Conservation (phyloP, 2,113 vertebrate genomes). For the Halcyon senegalensis region DNA sequence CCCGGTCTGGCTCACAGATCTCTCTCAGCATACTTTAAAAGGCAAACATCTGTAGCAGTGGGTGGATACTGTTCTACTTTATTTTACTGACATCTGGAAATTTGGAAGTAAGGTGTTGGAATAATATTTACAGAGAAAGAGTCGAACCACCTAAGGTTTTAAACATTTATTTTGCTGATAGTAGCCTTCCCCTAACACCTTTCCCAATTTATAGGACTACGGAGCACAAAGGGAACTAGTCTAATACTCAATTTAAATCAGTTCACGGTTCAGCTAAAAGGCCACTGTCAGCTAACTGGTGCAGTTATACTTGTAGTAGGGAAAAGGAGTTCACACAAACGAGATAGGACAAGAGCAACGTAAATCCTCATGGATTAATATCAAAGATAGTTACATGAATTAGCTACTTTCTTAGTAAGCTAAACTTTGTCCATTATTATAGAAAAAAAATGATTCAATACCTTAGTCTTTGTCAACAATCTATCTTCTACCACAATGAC, state of each 20-base stretch:
- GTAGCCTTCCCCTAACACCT: neutral
- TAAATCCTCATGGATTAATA: neutral
- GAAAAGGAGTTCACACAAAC: neutral
- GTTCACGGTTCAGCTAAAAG: slow-evolving; percentile 12
- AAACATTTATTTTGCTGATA: neutral
- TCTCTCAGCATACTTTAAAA: neutral
- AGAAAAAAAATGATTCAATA: neutral
- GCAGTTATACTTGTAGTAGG: neutral
- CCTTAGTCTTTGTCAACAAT: neutral
- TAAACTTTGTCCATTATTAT: neutral
- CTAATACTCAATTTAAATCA: slow-evolving; percentile 22
- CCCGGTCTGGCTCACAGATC: neutral
- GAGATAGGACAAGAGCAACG: neutral
- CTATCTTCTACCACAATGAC: neutral
- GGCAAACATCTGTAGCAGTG: neutral
- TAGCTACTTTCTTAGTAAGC: neutral
- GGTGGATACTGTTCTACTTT: neutral
- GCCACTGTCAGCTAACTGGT: neutral
- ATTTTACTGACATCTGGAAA: neutral
- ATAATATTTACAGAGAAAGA: slow-evolving; percentile 10
- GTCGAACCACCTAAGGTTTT: neutral
- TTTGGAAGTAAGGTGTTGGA: neutral
- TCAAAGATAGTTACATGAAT: neutral
- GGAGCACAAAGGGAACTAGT: neutral
- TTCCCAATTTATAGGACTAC: neutral